phyloP scores from a whole-genome alignment of 2,113 vertebrate species.

The Synchiropus splendidus region DNA sequence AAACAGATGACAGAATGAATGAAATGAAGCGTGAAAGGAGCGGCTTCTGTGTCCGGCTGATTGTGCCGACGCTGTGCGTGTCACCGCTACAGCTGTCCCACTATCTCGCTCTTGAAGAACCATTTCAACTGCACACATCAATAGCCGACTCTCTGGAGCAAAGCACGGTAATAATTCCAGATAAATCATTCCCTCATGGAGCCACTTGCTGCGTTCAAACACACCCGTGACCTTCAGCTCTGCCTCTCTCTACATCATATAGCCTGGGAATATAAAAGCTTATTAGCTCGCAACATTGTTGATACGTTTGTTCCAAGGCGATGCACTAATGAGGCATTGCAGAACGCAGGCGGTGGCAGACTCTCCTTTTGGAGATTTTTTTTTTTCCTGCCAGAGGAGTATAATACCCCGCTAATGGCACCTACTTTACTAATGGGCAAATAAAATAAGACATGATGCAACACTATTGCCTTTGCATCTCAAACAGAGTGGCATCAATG shows the following conservation, averaged over 20 bases:
- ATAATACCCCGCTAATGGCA: slow-evolving; percentile 48
- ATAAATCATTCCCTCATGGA: slow-evolving; percentile 56
- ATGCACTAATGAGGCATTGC: slow-evolving; percentile 63
- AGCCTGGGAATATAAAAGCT: slow-evolving; percentile 59
- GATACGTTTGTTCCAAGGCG: slow-evolving; percentile 58
- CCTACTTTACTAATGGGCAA: slow-evolving; percentile 48
- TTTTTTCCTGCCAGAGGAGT: slow-evolving; percentile 27
- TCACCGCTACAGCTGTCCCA: slow-evolving; percentile 16
- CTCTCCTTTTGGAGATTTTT: slow-evolving; percentile 45
- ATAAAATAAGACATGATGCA: slow-evolving; percentile 46
- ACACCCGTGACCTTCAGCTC: slow-evolving; percentile 54
- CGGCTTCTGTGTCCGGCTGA: slow-evolving; percentile 23
- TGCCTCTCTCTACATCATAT: slow-evolving; percentile 49
- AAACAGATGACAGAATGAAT: slow-evolving; percentile 13
- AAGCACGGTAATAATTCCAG: slow-evolving; percentile 55
- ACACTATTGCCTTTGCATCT: slow-evolving; percentile 52
- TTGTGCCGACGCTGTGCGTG: slow-evolving; percentile 18
- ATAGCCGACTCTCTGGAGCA: slow-evolving; percentile 49
- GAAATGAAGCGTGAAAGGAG: slow-evolving; percentile 19
- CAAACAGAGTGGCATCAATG: slow-evolving; percentile 41
- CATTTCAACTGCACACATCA: slow-evolving; percentile 60
- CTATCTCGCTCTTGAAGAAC: slow-evolving; percentile 46
- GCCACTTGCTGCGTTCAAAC: slow-evolving; percentile 58
- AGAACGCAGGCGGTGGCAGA: slow-evolving; percentile 27
- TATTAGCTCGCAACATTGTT: slow-evolving; percentile 64